Conservation (phyloP, 2,888 invertebrate genomes). For the Deilephila porcellus region DNA sequence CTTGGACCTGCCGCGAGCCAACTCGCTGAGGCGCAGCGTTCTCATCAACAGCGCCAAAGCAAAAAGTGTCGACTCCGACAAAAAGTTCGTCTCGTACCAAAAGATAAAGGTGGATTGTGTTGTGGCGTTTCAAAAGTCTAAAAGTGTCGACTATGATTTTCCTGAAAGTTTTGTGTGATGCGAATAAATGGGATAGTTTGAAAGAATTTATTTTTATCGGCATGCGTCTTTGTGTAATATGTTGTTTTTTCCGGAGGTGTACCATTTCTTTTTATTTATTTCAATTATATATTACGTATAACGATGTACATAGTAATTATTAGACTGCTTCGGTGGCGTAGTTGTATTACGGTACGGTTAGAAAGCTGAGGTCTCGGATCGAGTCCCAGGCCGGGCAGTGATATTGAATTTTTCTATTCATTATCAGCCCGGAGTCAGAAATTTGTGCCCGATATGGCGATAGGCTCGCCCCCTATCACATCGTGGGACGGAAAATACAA, state of each 20-base stretch:
- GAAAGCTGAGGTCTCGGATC: too few species aligned
- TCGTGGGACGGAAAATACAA: too few species aligned
- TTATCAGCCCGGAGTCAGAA: too few species aligned
- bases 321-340: too few species aligned
- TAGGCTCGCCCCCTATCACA: too few species aligned
- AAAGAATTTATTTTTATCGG: neutral
- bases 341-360: too few species aligned
- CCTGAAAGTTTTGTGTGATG: constrained; percentile 78
- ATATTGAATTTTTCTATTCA: too few species aligned
- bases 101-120: constrained; percentile 75
- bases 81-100: constrained; percentile 67
- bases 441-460: too few species aligned
- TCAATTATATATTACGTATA: neutral
- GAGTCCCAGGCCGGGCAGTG: too few species aligned
- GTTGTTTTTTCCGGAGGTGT: neutral
- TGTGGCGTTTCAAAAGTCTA: constrained; percentile 74
- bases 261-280: neutral
- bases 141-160: constrained; percentile 72
- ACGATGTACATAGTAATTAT: neutral
- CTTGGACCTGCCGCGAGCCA: constrained; percentile 58
- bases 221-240: neutral
- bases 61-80: constrained; percentile 71
- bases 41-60: constrained; percentile 79
- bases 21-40: constrained; percentile 80
- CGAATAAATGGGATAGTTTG: constrained; percentile 6